Base-by-base conservation (phyloP, 2,888 invertebrate species). In the Tetramorium bicarinatum region DNA sequence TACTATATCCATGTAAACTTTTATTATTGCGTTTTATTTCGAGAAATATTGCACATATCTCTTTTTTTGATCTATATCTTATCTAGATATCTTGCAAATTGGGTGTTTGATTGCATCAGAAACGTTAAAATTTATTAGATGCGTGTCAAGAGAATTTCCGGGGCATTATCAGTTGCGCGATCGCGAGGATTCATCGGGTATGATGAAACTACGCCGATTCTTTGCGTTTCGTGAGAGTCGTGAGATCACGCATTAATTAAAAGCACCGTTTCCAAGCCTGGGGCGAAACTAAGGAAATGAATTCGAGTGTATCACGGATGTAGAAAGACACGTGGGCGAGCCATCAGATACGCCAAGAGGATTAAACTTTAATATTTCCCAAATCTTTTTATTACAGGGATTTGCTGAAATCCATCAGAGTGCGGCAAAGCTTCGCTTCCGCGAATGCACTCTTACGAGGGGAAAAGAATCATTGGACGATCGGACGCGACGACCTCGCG, bases 401-500 rank as follows among this genome's bases (percentile, higher is more conserved):
- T 7, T 18, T 29, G 4, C 29, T 44, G 44, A 44, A 75, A 61
- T 75, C 15, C 34, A 11, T n/a, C n/a, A 15, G 29, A 1, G 41
- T 4, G 21, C 80, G 29, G 29, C 29, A 34, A 25, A 79, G 47
- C 38, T 38, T 66, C 56, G 29, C 71, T 69, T 80, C 67, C 41
- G 75, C 66, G 41, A 82, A 6, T 44, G 13, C 8, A 56, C 85
- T 89, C 89, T 81, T 77, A 77, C 71, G 81, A 87, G 88, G 85
- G 87, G 90, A 71, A 84, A 87, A 85, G 62, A 83, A 75, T 87
- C 83, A 83, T 88, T 87, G 75, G 75, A 88, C 41, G 83, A 84
- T 87, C 79, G 82, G n/a, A n/a, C n/a, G 74, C 77, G 61, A 71
- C 47, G 71, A 81, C 80, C 72, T 72, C 56, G 49, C 49, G 44